A percentile compares a stretch with the other conserved stretches of the same genome.
Evolutionary conservation across 2,888 invertebrate species (phyloP).

Genomic region (Drosophila ustulata): DNA sequence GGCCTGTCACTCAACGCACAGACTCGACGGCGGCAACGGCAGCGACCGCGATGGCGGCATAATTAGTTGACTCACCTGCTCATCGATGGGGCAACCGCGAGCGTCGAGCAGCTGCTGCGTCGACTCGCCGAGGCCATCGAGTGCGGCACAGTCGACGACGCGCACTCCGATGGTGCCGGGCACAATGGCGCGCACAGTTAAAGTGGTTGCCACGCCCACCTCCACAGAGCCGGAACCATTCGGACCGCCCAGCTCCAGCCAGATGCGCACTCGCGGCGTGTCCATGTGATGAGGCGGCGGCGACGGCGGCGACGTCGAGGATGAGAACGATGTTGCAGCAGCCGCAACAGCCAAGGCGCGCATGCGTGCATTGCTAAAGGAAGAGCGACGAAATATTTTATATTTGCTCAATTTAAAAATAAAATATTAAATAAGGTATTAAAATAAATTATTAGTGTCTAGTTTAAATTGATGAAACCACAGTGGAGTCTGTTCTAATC

Average conservation of each 20-base stretch:
- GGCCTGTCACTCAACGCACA: neutral
- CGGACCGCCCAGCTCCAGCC: constrained; percentile 89
- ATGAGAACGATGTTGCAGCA: neutral
- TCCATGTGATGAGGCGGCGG: constrained; percentile 58
- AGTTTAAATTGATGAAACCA: too few species aligned
- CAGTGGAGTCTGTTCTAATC: too few species aligned
- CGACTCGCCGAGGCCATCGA: constrained; percentile 91
- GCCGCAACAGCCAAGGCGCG: constrained; percentile 58
- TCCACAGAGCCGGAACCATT: constrained; percentile 87
- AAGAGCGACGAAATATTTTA: too few species aligned
- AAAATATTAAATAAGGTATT: too few species aligned
- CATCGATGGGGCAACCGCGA: constrained; percentile 91
- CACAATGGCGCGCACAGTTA: constrained; percentile 86
- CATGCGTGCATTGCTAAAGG: constrained; percentile 63
- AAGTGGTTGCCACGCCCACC: constrained; percentile 90
- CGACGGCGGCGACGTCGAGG: neutral
- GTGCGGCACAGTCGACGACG: constrained; percentile 91
- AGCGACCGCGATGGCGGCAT: neutral
- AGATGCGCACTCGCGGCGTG: constrained; percentile 88
- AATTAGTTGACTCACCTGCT: constrained; percentile 83
- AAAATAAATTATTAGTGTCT: too few species aligned
- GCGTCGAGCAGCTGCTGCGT: constrained; percentile 91
- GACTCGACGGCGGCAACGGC: neutral
- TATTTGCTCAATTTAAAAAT: too few species aligned
- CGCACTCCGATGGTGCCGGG: constrained; percentile 90